phyloP scores from a whole-genome alignment of 2,797 vertebrate genomes.

The Lates japonicus region DNA sequence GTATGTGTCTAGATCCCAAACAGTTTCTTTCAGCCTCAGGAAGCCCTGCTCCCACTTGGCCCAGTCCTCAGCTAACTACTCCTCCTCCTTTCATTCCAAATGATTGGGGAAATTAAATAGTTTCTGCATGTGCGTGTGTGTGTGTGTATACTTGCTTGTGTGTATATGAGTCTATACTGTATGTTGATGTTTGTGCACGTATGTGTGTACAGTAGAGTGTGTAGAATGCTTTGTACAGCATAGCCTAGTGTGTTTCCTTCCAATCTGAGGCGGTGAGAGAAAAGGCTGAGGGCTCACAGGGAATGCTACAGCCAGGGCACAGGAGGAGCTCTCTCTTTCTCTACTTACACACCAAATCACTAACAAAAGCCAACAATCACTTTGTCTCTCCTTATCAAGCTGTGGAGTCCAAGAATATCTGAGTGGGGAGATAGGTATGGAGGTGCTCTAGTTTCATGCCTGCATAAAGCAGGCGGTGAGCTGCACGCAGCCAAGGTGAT shows the following conservation, averaged over 20 bases:
- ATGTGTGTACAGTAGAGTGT: background rate
- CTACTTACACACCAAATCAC: slow-evolving; percentile 46
- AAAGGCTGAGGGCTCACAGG: slow-evolving; percentile 58
- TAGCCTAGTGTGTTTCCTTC: slow-evolving; percentile 40
- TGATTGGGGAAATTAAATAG: slow-evolving; percentile 49
- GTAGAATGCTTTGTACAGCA: slow-evolving; percentile 10
- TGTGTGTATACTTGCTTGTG: slow-evolving; percentile 5
- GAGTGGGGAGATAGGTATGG: slow-evolving; percentile 47
- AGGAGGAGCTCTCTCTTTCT: slow-evolving; percentile 39
- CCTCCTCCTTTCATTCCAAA: slow-evolving; percentile 47
- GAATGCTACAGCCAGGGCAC: slow-evolving; percentile 59
- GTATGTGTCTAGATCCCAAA: slow-evolving; percentile 22
- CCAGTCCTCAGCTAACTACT: slow-evolving; percentile 27
- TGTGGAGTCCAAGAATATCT: slow-evolving; percentile 70
- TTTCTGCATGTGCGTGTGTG: slow-evolving; percentile 16
- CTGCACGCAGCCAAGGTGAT: slow-evolving; percentile 75
- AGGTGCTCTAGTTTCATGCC: slow-evolving; percentile 70
- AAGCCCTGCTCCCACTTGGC: slow-evolving; percentile 48
- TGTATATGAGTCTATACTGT: background rate
- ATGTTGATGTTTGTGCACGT: slow-evolving; percentile 10
- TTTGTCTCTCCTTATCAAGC: slow-evolving; percentile 52
- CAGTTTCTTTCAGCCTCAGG: slow-evolving; percentile 46
- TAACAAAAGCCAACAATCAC: slow-evolving; percentile 54
- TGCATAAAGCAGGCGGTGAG: slow-evolving; percentile 56
- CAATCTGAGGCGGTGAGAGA: slow-evolving; percentile 31